phyloP scores from a whole-genome alignment of 2,113 vertebrate genomes.

The Macroglossus sobrinus region DNA sequence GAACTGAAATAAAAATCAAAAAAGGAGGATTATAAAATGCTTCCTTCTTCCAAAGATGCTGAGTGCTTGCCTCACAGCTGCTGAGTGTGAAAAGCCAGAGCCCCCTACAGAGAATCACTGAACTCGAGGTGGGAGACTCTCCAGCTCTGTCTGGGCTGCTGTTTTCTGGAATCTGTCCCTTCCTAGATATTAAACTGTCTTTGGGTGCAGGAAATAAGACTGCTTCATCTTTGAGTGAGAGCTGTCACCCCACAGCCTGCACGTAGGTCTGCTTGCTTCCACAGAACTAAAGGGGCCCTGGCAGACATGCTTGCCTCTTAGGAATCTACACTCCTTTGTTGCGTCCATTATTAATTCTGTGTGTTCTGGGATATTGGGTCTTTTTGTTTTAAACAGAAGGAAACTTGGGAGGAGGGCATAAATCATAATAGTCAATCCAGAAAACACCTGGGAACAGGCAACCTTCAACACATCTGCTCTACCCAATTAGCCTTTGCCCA shows the following conservation, averaged over 20 bases:
- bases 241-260: not conserved
- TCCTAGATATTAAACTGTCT: not conserved
- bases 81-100: not conserved
- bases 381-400: not conserved
- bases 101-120: fast-evolving
- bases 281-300: not conserved
- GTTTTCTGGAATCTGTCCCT: not conserved
- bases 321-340: not conserved
- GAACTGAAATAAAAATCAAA: not conserved
- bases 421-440: not conserved
- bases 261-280: not conserved
- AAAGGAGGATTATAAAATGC: not conserved
- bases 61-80: fast-evolving
- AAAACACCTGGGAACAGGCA: not conserved
- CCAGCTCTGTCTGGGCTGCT: not conserved
- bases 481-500: not conserved
- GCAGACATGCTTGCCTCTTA: not conserved
- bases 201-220: not conserved
- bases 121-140: not conserved
- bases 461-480: not conserved
- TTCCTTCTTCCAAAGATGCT: not conserved
- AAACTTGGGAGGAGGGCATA: not conserved
- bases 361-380: not conserved
- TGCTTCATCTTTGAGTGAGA: fast-evolving
- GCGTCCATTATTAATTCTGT: not conserved